These are phyloP conservation scores for Potamarius usumacintae DNA, from an alignment of 2,113 vertebrate species.

Conservation along the genomic window DNA sequence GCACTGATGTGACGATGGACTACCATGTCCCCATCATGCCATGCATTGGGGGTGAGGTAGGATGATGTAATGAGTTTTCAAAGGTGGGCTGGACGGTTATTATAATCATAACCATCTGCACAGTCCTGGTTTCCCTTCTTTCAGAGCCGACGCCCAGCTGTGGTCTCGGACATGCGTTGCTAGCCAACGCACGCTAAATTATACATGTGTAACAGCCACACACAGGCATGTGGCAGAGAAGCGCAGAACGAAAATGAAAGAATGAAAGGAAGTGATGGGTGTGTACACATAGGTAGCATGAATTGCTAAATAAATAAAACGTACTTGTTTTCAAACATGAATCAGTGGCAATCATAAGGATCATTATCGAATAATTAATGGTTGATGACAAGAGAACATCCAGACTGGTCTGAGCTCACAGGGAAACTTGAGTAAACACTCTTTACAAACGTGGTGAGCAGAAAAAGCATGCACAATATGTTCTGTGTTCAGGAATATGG, in stretches of 20 bases:
- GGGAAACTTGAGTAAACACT: not conserved
- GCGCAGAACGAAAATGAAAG: not conserved
- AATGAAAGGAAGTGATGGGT: not conserved
- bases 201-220: conserved; percentile 10
- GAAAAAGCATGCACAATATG: not conserved
- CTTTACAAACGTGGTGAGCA: not conserved
- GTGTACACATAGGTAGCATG: not conserved
- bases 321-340: not conserved
- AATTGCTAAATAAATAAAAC: not conserved
- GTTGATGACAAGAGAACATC: not conserved
- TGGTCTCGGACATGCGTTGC: not conserved
- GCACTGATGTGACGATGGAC: not conserved
- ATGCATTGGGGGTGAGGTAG: not conserved
- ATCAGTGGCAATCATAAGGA: not conserved
- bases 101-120: conserved; percentile 1
- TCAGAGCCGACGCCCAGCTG: conserved; percentile 22
- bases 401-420: not conserved
- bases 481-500: not conserved
- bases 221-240: not conserved
- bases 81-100: not conserved
- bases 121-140: not conserved
- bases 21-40: not conserved
- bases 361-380: not conserved
- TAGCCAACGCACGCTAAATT: conserved; percentile 21
- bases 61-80: not conserved